Base-by-base conservation (phyloP, 2,888 invertebrate genomes). In the Sinodicranocentrus sp. region DNA sequence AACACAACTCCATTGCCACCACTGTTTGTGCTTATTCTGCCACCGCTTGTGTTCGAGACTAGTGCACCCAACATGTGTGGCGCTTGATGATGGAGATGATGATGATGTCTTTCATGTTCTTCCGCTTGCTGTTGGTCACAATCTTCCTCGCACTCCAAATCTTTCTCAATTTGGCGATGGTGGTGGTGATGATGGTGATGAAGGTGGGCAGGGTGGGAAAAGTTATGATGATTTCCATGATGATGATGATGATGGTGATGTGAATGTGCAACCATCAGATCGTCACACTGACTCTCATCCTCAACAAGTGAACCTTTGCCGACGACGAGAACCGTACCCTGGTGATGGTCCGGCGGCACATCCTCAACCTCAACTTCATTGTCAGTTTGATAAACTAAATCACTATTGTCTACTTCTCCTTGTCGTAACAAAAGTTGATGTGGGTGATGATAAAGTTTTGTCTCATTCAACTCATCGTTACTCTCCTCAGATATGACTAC, bases 31-130 rank as follows among this genome's bases (percentile, higher is more conserved):
- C 65, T 52, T 33, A 44, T n/a, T 43, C 77, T 71, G 59, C 78
- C 70, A 61, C 70, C 54, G 43, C 70, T 78, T 19, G 79, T 33
- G 79, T 25, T 71, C 68, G 67, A 61, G 63, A 65, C 63, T 1
- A 63, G 63, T 19, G 52, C 48, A 28, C 75, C 67, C 70, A 78
- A 33, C 8, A 70, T 68, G 19, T 78, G 78, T 28, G 59, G 13
- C 28, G 65, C 72, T 25, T 80, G 80, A 21, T 82, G 73, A 23
- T 65, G 63, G 21, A 57, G 65, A 67, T 75, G 82, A 61, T 82
- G 82, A 52, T 82, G 82, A 82, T 82, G 82, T 82, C 75, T 73
- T 82, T 82, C 73, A 13, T 75, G 67, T 33, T 82, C 82, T 6
- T 75, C 68, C 17, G 54, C 59, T 19, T 73, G 65, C 13, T 67